Base-by-base conservation (phyloP, 2,113 vertebrate genomes). In the Hymenochirus boettgeri region DNA sequence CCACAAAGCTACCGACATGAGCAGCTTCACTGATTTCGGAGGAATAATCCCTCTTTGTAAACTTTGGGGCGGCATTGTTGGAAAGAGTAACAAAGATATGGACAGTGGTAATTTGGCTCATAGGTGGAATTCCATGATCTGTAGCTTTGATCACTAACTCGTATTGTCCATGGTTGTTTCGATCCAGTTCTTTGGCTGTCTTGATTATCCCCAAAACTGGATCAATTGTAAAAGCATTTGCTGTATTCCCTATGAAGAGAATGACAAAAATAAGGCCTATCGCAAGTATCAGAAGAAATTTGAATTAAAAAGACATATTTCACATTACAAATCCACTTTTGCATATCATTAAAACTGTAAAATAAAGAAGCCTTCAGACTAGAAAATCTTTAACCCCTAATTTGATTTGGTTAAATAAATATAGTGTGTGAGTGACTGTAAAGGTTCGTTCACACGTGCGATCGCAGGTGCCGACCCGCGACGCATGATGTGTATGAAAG, bases 31-130 rank as follows among this genome's bases (percentile, higher is more conserved):
- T 92, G 65, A 99, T 82, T 77, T 99, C 94, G 31, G 89, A 63
- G 24, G 93, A 91, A 50, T 91, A 96, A 26, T 95, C 92, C 70
- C 83, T 91, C 13, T 87, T 78, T 1, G 86, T 80, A 73, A 98
- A 99, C 76, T 87, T 94, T 8, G 96, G 96, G 2, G 86, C 77
- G 29, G 95, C 94, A 0, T 98, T 98, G 74, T 99, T 94, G 21
- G 96, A 97, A 62, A 98, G 55, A 0, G 96, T 98, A 39, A 99
- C 91, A 5, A 75, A 51, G 47, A 99, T 77, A 18, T 79, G 86
- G n/a, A 93, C 90, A 25, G 87, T 81, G 12, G 91, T 77, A 13
- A 91, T 82, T 57, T 91, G 88, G 31, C 89, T 94, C 78, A 95
- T 80, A 0, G 94, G 82, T 63, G 89, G 86, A 3, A 27, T 72